Conservation (phyloP, 2,797 vertebrate species). For the Danionella dracula region DNA sequence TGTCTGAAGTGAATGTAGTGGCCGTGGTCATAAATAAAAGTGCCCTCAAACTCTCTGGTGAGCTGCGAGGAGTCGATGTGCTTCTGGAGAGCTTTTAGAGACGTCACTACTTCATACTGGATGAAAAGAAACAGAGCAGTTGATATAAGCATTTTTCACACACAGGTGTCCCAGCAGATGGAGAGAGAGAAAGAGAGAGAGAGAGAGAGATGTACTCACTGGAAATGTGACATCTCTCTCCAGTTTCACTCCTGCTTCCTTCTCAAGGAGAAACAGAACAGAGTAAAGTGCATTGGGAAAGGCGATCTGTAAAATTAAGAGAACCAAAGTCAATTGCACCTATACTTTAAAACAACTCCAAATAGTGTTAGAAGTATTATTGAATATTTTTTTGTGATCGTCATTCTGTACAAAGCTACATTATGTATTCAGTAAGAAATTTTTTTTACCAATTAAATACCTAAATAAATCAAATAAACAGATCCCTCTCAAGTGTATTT, state of each 20-base stretch:
- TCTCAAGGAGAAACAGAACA: slow-evolving; percentile 73
- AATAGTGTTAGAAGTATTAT: no score
- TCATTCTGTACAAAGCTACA: no score
- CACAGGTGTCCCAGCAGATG: neutral
- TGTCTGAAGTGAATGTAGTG: slow-evolving; percentile 79
- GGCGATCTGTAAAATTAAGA: slow-evolving; percentile 55
- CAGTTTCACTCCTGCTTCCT: slow-evolving; percentile 67
- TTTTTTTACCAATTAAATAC: no score
- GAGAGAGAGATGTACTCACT: slow-evolving; percentile 54
- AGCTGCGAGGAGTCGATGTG: slow-evolving; percentile 76
- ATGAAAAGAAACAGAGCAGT: slow-evolving; percentile 8
- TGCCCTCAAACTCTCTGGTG: slow-evolving; percentile 73
- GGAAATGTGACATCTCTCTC: slow-evolving; percentile 70
- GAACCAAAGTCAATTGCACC: no score
- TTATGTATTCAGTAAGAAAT: no score
- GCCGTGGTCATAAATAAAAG: slow-evolving; percentile 74
- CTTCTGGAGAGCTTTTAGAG: slow-evolving; percentile 75
- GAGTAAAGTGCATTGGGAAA: slow-evolving; percentile 75
- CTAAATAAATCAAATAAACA: no score
- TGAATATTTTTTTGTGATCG: no score
- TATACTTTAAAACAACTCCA: no score
- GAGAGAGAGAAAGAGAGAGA: neutral
- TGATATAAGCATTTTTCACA: neutral
- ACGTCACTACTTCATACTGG: slow-evolving; percentile 75
- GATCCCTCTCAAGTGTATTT: no score